These are phyloP conservation scores for Castor canadensis DNA, from an alignment of 2,113 vertebrate species.

Conservation along the genomic window DNA sequence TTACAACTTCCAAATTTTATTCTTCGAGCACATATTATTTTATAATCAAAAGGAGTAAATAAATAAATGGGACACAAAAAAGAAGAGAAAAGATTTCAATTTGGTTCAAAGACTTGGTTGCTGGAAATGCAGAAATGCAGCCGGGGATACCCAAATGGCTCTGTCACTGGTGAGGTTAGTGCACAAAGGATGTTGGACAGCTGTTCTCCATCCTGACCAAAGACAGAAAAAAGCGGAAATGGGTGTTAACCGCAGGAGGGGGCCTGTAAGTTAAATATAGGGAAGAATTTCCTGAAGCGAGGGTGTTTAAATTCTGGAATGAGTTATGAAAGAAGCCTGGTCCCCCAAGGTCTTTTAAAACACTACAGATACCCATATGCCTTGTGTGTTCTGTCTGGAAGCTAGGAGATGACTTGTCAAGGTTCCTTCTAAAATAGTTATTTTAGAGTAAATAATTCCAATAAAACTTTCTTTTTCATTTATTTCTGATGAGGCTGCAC, in stretches of 20 bases:
- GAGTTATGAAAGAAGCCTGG: constrained; percentile 74
- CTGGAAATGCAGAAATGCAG: neutral
- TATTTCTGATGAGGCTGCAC: constrained; percentile 50
- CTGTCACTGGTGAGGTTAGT: constrained; percentile 24
- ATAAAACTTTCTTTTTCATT: constrained; percentile 65
- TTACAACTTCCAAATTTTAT: constrained; percentile 32
- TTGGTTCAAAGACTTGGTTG: constrained; percentile 14
- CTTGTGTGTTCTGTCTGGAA: constrained; percentile 68
- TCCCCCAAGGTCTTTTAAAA: constrained; percentile 75
- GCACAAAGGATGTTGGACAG: constrained; percentile 62
- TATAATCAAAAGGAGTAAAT: constrained; percentile 32
- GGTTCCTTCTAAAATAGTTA: constrained; percentile 41
- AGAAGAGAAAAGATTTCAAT: neutral
- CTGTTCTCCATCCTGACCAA: constrained; percentile 71
- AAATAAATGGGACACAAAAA: constrained; percentile 36
- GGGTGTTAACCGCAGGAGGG: constrained; percentile 72
- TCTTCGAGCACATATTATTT: neutral
- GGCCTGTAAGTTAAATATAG: constrained; percentile 77
- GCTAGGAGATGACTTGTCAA: constrained; percentile 49
- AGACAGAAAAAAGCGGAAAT: constrained; percentile 76
- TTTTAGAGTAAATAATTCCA: constrained; percentile 44
- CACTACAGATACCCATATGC: constrained; percentile 68
- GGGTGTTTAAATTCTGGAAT: constrained; percentile 77
- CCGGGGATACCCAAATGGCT: neutral
- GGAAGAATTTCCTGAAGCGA: constrained; percentile 79